Evolutionary conservation across 2,797 vertebrate genomes (phyloP).

Genomic region (Glossophaga mutica): DNA sequence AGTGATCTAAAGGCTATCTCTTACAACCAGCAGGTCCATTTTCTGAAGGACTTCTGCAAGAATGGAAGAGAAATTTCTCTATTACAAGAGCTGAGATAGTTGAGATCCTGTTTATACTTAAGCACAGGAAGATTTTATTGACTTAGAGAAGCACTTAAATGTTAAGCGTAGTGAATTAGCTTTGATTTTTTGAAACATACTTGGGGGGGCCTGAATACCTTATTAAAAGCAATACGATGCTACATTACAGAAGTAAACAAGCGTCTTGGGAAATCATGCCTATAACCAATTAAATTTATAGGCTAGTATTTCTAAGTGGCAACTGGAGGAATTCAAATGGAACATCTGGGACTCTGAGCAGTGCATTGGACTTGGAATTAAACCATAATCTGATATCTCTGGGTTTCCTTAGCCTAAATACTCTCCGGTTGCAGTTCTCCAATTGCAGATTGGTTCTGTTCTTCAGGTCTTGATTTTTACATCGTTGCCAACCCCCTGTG

Average conservation of each 20-base stretch:
- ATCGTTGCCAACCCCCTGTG: background rate
- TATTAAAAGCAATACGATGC: constrained; percentile 55
- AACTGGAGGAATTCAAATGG: constrained; percentile 57
- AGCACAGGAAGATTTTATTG: constrained; percentile 7
- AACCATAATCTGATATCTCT: background rate
- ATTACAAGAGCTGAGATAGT: background rate
- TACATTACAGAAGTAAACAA: constrained; percentile 56
- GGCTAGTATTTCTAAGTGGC: constrained; percentile 52
- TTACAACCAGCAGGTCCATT: background rate
- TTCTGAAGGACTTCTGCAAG: background rate
- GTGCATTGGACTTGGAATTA: background rate
- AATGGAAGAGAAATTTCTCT: background rate
- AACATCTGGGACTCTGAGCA: constrained; percentile 46
- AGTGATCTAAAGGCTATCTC: background rate
- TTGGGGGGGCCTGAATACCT: constrained; percentile 37
- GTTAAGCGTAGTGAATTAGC: constrained; percentile 42
- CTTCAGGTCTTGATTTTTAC: constrained; percentile 2
- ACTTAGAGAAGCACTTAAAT: constrained; percentile 27
- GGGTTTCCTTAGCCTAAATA: background rate
- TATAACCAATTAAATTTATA: constrained; percentile 68
- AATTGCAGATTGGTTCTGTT: background rate
- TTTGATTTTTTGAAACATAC: constrained; percentile 23
- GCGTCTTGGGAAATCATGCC: constrained; percentile 57
- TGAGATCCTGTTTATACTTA: background rate
- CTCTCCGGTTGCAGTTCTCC: background rate